A percentile compares a stretch with the other conserved stretches of the same genome.
phyloP scores from a whole-genome alignment of 1,140 invertebrate genomes.

The Calycopis cecrops region DNA sequence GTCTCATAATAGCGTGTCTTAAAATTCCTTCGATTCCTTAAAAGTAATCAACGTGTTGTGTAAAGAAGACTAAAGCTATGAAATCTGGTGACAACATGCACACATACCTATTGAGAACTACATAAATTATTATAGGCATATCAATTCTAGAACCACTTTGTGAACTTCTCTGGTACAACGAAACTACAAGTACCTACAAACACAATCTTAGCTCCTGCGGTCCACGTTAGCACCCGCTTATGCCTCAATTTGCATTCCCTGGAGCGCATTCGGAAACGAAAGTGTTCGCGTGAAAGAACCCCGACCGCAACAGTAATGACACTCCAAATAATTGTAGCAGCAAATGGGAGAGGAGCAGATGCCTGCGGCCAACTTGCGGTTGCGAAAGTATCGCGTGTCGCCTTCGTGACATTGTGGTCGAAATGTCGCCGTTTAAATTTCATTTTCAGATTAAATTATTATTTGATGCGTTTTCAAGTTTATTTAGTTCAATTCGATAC shows the following conservation, averaged over 20 bases:
- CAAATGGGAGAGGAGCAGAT: constrained; percentile 58
- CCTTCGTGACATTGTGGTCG: constrained; percentile 61
- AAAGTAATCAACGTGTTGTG: too few relatives aligned
- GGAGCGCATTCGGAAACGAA: constrained; percentile 40
- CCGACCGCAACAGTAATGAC: constrained; percentile 57
- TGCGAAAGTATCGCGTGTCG: constrained; percentile 41
- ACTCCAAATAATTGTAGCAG: constrained; percentile 60
- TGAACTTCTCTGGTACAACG: too few relatives aligned
- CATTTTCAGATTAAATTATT: constrained; percentile 11
- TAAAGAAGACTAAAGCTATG: too few relatives aligned
- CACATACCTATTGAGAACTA: too few relatives aligned
- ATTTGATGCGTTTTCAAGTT: constrained; percentile 7
- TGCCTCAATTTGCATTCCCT: constrained; percentile 48
- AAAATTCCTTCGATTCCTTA: too few relatives aligned
- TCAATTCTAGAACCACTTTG: too few relatives aligned
- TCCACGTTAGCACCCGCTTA: background rate
- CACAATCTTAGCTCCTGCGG: too few relatives aligned
- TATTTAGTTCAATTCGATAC: background rate
- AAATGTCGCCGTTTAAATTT: constrained; percentile 63
- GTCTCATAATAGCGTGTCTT: too few relatives aligned
- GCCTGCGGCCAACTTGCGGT: constrained; percentile 67
- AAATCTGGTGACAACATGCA: too few relatives aligned
- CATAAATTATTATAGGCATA: too few relatives aligned
- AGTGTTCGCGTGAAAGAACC: constrained; percentile 51
- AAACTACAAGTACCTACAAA: too few relatives aligned